These are phyloP conservation scores for Cerastis rubricosa DNA, from an alignment of 2,888 invertebrate species.

Conservation along the genomic window DNA sequence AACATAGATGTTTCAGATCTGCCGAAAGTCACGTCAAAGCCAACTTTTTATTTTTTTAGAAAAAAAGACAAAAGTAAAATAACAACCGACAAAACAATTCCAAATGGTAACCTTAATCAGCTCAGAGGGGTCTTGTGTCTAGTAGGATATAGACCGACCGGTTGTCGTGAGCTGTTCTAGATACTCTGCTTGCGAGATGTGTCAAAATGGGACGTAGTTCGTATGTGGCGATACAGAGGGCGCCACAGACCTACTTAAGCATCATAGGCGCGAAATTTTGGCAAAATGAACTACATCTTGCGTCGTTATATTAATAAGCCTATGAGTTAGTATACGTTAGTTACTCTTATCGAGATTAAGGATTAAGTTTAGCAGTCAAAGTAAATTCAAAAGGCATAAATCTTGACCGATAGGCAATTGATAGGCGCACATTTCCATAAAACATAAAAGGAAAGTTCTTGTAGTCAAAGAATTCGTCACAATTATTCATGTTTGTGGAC, in stretches of 20 bases:
- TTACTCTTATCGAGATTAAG: background rate
- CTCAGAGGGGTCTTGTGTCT: background rate
- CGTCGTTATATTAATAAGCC: background rate
- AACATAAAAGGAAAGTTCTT: background rate
- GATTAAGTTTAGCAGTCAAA: background rate
- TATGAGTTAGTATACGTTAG: background rate
- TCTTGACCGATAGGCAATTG: background rate
- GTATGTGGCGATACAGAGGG: background rate
- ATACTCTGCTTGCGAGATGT: background rate
- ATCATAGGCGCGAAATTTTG: background rate
- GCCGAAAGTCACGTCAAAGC: too few relatives aligned
- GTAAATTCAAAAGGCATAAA: background rate
- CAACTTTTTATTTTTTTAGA: background rate
- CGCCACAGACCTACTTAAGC: background rate
- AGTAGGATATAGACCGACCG: background rate
- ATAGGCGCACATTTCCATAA: background rate
- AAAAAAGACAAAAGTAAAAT: background rate
- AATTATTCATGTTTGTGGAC: background rate
- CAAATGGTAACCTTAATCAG: background rate
- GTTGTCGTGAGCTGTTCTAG: background rate
- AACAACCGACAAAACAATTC: background rate
- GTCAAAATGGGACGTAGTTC: background rate
- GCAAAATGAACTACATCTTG: background rate
- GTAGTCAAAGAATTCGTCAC: background rate
- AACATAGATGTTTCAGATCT: too few relatives aligned